Conservation (phyloP, 2,797 vertebrate genomes). For the Mionectes olivaceus region DNA sequence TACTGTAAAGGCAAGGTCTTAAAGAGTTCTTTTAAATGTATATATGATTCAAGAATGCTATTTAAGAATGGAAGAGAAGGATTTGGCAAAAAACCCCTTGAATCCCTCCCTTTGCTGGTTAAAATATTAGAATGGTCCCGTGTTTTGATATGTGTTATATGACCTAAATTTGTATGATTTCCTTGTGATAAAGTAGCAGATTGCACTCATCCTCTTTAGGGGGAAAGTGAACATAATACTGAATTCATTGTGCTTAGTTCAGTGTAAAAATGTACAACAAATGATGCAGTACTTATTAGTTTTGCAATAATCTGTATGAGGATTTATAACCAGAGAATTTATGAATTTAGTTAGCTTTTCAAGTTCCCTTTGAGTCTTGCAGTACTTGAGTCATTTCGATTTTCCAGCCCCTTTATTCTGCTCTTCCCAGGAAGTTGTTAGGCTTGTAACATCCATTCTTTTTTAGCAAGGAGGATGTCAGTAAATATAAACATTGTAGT, state of each 20-base stretch:
- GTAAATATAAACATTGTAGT: slow-evolving; percentile 1
- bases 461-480: background rate
- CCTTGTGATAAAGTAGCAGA: background rate
- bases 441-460: background rate
- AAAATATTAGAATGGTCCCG: background rate
- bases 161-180: background rate
- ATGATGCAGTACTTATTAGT: background rate
- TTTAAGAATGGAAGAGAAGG: background rate
- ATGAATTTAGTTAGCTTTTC: background rate
- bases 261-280: background rate
- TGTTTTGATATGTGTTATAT: background rate
- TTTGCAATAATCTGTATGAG: background rate
- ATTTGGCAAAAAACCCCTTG: background rate
- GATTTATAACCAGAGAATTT: background rate
- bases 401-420: background rate
- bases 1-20: background rate
- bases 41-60: background rate
- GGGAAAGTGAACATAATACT: background rate
- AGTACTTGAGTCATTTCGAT: background rate
- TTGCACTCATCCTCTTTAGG: background rate
- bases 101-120: background rate
- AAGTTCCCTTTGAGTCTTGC: background rate
- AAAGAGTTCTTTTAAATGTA: background rate
- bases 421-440: background rate
- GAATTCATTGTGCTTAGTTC: background rate